A percentile compares a stretch with the other conserved stretches of the same genome.
These are phyloP conservation scores for Onchidella celtica DNA, from an alignment of 2,888 invertebrate genomes.

Conservation along the genomic window DNA sequence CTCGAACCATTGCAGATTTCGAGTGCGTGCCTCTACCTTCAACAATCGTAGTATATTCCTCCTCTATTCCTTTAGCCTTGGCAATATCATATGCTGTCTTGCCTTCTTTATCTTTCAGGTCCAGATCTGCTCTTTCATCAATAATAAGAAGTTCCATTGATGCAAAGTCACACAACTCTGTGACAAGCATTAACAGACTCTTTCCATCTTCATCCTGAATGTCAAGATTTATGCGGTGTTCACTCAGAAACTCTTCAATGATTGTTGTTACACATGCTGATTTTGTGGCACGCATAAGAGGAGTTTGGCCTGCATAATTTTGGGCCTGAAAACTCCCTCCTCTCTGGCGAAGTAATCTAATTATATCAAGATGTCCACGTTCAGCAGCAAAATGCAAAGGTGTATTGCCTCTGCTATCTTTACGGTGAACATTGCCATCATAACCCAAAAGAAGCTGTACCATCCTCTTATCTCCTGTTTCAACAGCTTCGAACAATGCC, in stretches of 20 bases:
- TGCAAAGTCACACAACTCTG: constrained; percentile 20
- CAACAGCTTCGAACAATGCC: constrained; percentile 11
- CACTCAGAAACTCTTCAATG: constrained; percentile 15
- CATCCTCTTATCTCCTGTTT: constrained; percentile 19
- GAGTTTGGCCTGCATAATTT: constrained; percentile 18
- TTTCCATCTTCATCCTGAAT: constrained; percentile 27
- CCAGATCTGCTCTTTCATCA: constrained; percentile 1
- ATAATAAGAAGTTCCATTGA: constrained; percentile 26
- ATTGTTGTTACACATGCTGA: constrained; percentile 6
- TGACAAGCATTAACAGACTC: constrained; percentile 28
- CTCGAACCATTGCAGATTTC: constrained; percentile 6
- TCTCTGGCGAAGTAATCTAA: constrained; percentile 9
- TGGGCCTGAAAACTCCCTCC: constrained; percentile 23
- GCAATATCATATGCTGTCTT: constrained; percentile 31
- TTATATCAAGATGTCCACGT: constrained; percentile 28
- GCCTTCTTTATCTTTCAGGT: constrained; percentile 13
- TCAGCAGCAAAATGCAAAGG: constrained; percentile 21
- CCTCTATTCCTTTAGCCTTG: constrained; percentile 9
- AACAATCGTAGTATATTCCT: constrained; percentile 11
- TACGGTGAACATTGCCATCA: not conserved
- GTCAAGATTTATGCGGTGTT: not conserved
- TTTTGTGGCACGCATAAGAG: constrained; percentile 23
- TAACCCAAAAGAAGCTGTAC: constrained; percentile 20
- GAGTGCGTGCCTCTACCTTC: not conserved
- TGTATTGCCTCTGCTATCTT: not conserved